Evolutionary conservation across 2,113 vertebrate species (phyloP).

Genomic region (Centropus unirufus): DNA sequence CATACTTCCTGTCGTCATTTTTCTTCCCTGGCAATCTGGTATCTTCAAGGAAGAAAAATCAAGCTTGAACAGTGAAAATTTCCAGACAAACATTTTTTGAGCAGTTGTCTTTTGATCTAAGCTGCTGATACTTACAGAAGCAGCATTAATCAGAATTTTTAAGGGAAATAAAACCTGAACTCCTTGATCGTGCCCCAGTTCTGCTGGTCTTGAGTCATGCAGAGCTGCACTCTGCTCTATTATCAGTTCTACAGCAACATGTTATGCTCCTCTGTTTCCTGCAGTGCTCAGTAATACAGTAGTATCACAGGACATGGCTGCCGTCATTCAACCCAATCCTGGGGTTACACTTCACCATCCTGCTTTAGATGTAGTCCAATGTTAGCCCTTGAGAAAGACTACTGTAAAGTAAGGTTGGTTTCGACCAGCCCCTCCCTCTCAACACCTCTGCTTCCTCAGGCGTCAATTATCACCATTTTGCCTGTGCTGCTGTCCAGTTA

Average conservation of each 20-base stretch:
- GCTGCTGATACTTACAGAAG: not conserved
- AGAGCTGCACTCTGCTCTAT: not conserved
- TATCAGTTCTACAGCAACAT: not conserved
- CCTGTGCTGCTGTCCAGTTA: fast-evolving
- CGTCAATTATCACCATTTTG: not conserved
- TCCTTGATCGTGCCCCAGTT: not conserved
- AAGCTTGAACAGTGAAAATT: conserved; percentile 12
- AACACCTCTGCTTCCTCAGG: not conserved
- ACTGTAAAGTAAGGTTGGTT: not conserved
- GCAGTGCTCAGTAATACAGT: not conserved
- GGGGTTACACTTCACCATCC: not conserved
- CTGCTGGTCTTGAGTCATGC: not conserved
- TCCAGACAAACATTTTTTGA: not conserved
- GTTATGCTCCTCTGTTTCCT: not conserved
- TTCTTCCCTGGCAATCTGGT: not conserved
- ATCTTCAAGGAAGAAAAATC: conserved; percentile 27
- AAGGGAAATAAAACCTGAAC: not conserved
- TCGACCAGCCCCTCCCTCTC: not conserved
- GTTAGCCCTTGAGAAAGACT: not conserved
- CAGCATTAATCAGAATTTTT: conserved; percentile 11
- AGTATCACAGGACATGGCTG: not conserved
- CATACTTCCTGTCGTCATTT: conserved; percentile 12
- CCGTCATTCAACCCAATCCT: not conserved
- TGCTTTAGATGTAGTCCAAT: not conserved
- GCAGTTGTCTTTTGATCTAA: conserved; percentile 14